Evolutionary conservation across 1,140 invertebrate species (phyloP), one percentile per base, ranked within the genome.

Genomic region (Limonius californicus): DNA sequence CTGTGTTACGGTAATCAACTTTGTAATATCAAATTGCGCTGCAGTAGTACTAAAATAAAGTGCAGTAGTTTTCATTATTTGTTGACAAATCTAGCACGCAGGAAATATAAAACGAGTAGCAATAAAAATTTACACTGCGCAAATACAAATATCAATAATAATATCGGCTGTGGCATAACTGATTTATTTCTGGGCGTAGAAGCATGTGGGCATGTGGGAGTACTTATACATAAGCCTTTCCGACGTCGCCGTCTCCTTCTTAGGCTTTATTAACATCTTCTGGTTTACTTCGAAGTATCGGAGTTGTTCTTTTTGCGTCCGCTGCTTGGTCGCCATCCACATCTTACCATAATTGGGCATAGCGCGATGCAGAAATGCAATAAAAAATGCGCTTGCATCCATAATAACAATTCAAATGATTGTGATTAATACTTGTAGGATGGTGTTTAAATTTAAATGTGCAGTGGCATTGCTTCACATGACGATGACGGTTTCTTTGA

Each of bases 131-230:
- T 9, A 4, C 23, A 27, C 12, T 45, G 42, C 16, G 14, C 16
- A 18, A 18, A 45, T 45, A 45, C n/a, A 45, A 45, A 45, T 45
- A 45, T 45, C 42, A 45, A 45, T 45, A 45, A 45, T n/a, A 45
- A 45, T 45, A 45, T 6, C 16, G 2, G 42, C 42, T 4, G 42
- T 45, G 16, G 23, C 23, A 27, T 27, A 9, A 27, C 23, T 45
- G 42, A 45, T 18, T 15, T 45, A 45, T 45, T 45, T 6, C 12
- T 12, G 12, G 42, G 42, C 12, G 12, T 45, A 15, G 14, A 27
- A 27, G 9, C 23, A 27, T 27, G 23, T 6, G 6, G 16, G 42
- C 12, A 45, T n/a, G 42, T 45, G 42, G 42, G 42, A 2, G n/a
- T 45, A n/a, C 32, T 8, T n/a, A 8, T 35, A 35, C 12, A 18